Evolutionary conservation across 1,140 invertebrate species (phyloP).

Genomic region (Drosophila repletoides): DNA sequence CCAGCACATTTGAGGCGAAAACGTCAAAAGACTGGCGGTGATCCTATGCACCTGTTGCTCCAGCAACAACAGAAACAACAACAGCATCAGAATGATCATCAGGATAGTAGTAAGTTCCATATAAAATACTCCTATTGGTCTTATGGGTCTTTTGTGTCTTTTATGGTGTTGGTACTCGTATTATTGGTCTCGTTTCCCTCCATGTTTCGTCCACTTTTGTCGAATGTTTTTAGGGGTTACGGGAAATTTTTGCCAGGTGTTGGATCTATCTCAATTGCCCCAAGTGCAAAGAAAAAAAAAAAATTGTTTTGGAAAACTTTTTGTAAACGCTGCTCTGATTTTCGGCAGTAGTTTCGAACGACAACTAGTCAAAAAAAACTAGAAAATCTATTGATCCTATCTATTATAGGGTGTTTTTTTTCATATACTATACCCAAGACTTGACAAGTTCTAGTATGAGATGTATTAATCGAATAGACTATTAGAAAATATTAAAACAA

Average conservation of each 20-base stretch:
- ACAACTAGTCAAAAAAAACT: slow-evolving; percentile 24
- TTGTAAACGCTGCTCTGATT: slow-evolving; percentile 18
- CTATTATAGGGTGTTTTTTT: slow-evolving; percentile 40
- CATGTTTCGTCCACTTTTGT: slow-evolving; percentile 12
- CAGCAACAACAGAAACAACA: slow-evolving; percentile 83
- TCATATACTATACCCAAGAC: slow-evolving; percentile 62
- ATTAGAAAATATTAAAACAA: slow-evolving; percentile 60
- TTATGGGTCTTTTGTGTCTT: background rate
- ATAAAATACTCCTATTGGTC: background rate
- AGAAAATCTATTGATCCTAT: slow-evolving; percentile 53
- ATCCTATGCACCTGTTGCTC: slow-evolving; percentile 83
- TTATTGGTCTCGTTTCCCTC: background rate
- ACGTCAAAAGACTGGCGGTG: slow-evolving; percentile 85
- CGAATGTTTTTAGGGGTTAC: background rate
- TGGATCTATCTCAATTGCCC: slow-evolving; percentile 17
- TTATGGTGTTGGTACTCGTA: slow-evolving; percentile 7
- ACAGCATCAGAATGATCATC: slow-evolving; percentile 70
- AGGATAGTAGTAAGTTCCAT: slow-evolving; percentile 85
- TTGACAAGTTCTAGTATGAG: slow-evolving; percentile 61
- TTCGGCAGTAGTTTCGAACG: slow-evolving; percentile 10
- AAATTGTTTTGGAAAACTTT: slow-evolving; percentile 14
- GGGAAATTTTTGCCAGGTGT: background rate
- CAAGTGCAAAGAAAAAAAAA: background rate
- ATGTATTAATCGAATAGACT: slow-evolving; percentile 75
- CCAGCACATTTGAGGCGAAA: slow-evolving; percentile 84